phyloP scores from a whole-genome alignment of 2,797 vertebrate species.

The Ambastaia sidthimunki region DNA sequence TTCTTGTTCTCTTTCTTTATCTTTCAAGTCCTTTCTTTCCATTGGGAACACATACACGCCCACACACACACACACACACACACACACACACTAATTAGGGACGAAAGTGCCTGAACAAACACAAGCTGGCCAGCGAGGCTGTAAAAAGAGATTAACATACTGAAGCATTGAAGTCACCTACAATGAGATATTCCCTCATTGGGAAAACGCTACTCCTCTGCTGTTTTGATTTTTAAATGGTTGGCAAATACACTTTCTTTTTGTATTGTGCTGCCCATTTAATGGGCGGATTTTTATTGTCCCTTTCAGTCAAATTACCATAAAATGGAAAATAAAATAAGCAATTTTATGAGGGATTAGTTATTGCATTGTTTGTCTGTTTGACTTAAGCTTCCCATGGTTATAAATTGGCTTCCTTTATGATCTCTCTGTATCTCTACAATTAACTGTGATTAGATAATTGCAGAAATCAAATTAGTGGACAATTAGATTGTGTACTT shows the following conservation, averaged over 20 bases:
- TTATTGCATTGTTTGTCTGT: constrained; percentile 11
- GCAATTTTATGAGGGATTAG: neutral
- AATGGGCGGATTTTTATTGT: neutral
- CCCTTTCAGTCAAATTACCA: neutral
- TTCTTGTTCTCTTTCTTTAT: constrained; percentile 8
- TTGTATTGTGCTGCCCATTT: constrained; percentile 4
- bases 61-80: constrained; percentile 36
- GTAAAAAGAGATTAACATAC: constrained; percentile 50
- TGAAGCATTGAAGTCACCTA: constrained; percentile 23
- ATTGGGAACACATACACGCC: constrained; percentile 5
- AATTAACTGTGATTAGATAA: constrained; percentile 7
- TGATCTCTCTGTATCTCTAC: neutral
- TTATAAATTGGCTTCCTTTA: constrained; percentile 1
- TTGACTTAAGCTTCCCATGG: neutral
- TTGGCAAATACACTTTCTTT: neutral
- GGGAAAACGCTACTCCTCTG: constrained; percentile 1
- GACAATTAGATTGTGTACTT: constrained; percentile 11
- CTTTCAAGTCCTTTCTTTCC: constrained; percentile 1
- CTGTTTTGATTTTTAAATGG: neutral
- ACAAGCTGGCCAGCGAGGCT: constrained; percentile 59
- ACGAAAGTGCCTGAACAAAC: constrained; percentile 60
- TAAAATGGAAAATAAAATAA: neutral
- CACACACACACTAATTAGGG: constrained; percentile 62
- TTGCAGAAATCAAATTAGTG: constrained; percentile 1
- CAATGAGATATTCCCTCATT: constrained; percentile 31